These are phyloP conservation scores for Heliconius charithonia DNA, from an alignment of 2,888 invertebrate genomes.

Conservation along the genomic window DNA sequence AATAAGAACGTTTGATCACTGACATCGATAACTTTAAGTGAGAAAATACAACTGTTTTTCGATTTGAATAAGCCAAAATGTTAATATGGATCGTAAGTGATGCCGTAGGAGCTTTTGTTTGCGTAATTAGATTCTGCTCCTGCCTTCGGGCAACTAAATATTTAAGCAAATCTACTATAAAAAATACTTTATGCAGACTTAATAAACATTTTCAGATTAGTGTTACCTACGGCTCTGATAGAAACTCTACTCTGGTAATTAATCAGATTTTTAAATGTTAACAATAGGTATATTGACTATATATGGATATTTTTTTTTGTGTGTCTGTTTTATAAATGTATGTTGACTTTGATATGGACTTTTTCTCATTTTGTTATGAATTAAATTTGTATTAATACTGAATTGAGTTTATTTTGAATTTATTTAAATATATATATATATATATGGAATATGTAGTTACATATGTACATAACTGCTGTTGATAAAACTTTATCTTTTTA, in stretches of 20 bases:
- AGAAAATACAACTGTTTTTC: background rate
- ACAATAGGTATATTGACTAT: background rate
- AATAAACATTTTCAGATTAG: constrained; percentile 23
- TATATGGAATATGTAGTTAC: too few relatives aligned
- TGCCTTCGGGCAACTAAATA: constrained; percentile 15
- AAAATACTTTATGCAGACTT: background rate
- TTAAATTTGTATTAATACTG: background rate
- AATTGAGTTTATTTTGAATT: background rate
- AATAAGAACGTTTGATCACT: background rate
- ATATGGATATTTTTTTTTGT: background rate
- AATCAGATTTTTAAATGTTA: background rate
- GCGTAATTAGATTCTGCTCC: constrained; percentile 22
- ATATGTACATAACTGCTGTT: background rate
- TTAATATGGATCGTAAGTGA: constrained; percentile 5
- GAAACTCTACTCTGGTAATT: background rate
- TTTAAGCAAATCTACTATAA: background rate
- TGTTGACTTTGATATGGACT: background rate
- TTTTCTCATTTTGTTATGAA: background rate
- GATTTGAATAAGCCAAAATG: background rate
- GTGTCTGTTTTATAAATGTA: background rate
- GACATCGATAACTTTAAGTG: constrained; percentile 8
- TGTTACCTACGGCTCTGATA: constrained; percentile 9
- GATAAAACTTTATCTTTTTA: too few relatives aligned
- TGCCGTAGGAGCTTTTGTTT: constrained; percentile 14
- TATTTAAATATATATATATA: background rate